These are phyloP conservation scores for Corythornis madagascariensis DNA, from an alignment of 2,113 vertebrate species.

Conservation along the genomic window DNA sequence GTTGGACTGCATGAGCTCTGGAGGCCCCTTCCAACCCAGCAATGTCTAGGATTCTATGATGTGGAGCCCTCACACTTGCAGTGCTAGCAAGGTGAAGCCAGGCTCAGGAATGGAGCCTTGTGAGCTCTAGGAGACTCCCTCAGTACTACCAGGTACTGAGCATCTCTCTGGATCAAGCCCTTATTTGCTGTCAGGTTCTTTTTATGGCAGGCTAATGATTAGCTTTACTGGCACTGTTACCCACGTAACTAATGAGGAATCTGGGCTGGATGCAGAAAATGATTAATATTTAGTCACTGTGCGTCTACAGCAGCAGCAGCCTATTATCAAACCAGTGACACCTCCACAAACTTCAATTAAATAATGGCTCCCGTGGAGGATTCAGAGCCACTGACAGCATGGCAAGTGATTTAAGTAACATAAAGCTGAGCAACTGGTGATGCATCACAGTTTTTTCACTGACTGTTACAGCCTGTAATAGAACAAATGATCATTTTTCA, in stretches of 20 bases:
- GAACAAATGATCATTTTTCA: slow-evolving; percentile 68
- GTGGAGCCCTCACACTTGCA: rapidly evolving
- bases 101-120: rapidly evolving
- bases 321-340: slow-evolving; percentile 56
- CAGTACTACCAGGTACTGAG: too few relatives aligned
- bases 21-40: too few relatives aligned
- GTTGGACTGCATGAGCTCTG: too few relatives aligned
- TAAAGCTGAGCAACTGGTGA: slow-evolving; percentile 29
- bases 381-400: background rate
- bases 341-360: slow-evolving; percentile 52
- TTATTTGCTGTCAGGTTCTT: background rate
- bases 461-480: background rate
- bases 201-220: background rate
- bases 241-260: slow-evolving; percentile 41
- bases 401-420: slow-evolving; percentile 4
- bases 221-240: slow-evolving; percentile 2
- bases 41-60: too few relatives aligned
- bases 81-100: rapidly evolving
- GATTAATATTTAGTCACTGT: slow-evolving; percentile 37
- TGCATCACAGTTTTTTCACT: background rate
- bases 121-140: background rate
- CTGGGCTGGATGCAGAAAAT: slow-evolving; percentile 43
- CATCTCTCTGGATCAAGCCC: background rate
- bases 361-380: slow-evolving; percentile 43
- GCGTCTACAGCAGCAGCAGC: slow-evolving; percentile 1